Conservation (phyloP, 2,888 invertebrate species). For the Melanostoma mellinum region DNA sequence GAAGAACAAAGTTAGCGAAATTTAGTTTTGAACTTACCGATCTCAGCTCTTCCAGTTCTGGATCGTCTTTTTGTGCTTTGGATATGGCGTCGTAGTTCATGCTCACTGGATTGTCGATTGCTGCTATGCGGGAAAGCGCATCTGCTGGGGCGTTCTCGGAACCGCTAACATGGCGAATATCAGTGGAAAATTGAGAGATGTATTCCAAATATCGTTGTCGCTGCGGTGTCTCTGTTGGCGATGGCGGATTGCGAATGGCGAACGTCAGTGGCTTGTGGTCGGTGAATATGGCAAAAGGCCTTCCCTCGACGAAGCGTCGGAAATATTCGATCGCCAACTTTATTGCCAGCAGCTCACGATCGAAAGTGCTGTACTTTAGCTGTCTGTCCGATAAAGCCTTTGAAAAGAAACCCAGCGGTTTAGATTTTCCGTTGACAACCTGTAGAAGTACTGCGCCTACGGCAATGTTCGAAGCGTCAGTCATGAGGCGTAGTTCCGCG, state of each 20-base stretch:
- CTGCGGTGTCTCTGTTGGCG: constrained; percentile 15
- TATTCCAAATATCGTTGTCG: constrained; percentile 39
- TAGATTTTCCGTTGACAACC: constrained; percentile 1
- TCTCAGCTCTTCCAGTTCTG: constrained; percentile 1
- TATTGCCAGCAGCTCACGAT: constrained; percentile 23
- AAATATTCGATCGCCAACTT: constrained; percentile 10
- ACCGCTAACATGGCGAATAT: constrained; percentile 43
- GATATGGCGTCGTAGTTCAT: constrained; percentile 34
- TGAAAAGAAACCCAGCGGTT: constrained; percentile 38
- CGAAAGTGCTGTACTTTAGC: constrained; percentile 35
- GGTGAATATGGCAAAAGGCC: too few relatives aligned
- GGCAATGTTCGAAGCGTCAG: constrained; percentile 30
- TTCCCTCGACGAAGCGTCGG: too few relatives aligned
- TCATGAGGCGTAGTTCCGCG: constrained; percentile 10
- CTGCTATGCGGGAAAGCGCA: constrained; percentile 39
- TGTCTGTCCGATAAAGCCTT: constrained; percentile 3
- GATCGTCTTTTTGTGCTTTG: constrained; percentile 10
- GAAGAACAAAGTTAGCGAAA: constrained; percentile 18
- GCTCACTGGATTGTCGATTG: not conserved
- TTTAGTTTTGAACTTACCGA: constrained; percentile 23
- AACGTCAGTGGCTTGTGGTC: constrained; percentile 1
- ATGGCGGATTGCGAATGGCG: not conserved
- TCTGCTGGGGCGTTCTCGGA: constrained; percentile 7
- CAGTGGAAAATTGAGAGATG: constrained; percentile 45
- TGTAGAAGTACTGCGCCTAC: constrained; percentile 27